Evolutionary conservation across 2,797 vertebrate species (phyloP).

Genomic region (Crenichthys baileyi): DNA sequence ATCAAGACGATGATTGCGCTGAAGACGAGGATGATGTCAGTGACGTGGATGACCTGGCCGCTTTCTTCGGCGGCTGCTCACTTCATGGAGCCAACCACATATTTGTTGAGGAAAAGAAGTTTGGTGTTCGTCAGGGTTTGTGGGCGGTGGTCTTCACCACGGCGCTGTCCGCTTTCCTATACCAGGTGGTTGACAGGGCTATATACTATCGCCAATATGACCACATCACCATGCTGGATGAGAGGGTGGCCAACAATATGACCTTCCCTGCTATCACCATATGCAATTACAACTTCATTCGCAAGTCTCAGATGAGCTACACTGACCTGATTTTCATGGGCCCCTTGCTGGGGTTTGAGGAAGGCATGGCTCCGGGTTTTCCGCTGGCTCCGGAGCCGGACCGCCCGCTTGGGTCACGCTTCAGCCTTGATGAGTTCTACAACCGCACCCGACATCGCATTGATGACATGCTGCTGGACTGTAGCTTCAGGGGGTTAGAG

Average conservation of each 20-base stretch:
- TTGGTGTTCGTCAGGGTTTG: constrained; percentile 84
- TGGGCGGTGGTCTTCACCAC: constrained; percentile 88
- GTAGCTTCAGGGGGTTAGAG: constrained; percentile 84
- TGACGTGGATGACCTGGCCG: constrained; percentile 77
- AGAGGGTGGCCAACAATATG: constrained; percentile 83
- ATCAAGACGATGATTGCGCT: constrained; percentile 63
- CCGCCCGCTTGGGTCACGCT: constrained; percentile 72
- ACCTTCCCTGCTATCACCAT: constrained; percentile 91
- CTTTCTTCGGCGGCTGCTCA: constrained; percentile 87
- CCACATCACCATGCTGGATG: constrained; percentile 89
- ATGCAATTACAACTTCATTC: constrained; percentile 91
- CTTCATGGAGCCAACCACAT: constrained; percentile 93
- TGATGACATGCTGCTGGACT: constrained; percentile 94
- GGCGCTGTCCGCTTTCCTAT: constrained; percentile 88
- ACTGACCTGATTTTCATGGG: constrained; percentile 90
- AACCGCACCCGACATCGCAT: constrained; percentile 92
- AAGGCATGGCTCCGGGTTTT: constrained; percentile 89
- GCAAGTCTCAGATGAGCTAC: constrained; percentile 90
- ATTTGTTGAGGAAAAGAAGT: constrained; percentile 85
- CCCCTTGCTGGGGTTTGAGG: constrained; percentile 88
- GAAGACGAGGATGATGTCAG: constrained; percentile 71
- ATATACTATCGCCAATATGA: constrained; percentile 89
- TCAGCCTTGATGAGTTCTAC: constrained; percentile 88
- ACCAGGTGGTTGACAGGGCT: constrained; percentile 90
- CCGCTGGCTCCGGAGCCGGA: constrained; percentile 81